phyloP scores from a whole-genome alignment of 1,140 invertebrate genomes.

The Pteromalus puparum region DNA sequence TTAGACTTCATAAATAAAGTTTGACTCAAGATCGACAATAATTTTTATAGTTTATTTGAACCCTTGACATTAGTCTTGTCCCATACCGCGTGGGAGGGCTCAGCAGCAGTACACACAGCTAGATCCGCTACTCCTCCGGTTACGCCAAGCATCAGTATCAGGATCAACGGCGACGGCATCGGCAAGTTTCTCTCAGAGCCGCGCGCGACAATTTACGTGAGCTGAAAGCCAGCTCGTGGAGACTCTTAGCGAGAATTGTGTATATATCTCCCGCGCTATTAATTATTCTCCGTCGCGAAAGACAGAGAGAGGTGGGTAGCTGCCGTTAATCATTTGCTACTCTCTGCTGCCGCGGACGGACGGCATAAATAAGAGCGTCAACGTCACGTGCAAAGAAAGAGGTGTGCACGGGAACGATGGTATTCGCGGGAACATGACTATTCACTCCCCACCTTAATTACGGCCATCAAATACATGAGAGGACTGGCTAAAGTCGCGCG shows the following conservation, averaged over 20 bases:
- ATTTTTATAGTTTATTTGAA: too few relatives aligned
- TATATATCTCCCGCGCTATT: conserved; percentile 24
- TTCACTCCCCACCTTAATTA: conserved; percentile 42
- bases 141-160: not conserved
- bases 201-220: not conserved
- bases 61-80: too few relatives aligned
- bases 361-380: not conserved
- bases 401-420: not conserved
- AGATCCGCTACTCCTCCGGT: not conserved
- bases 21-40: too few relatives aligned
- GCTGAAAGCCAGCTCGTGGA: not conserved
- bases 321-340: conserved; percentile 13
- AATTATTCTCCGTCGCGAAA: conserved; percentile 26
- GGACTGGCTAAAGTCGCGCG: too few relatives aligned
- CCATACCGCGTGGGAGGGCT: too few relatives aligned
- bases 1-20: too few relatives aligned
- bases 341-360: too few relatives aligned
- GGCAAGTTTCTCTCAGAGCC: not conserved
- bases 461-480: not conserved
- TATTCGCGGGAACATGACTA: conserved; percentile 28
- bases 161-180: not conserved
- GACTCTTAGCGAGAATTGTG: not conserved
- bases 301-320: not conserved
- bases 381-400: not conserved
- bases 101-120: not conserved